Evolutionary conservation across 2,113 vertebrate species (phyloP).

Genomic region (Thamnophis sirtalis): DNA sequence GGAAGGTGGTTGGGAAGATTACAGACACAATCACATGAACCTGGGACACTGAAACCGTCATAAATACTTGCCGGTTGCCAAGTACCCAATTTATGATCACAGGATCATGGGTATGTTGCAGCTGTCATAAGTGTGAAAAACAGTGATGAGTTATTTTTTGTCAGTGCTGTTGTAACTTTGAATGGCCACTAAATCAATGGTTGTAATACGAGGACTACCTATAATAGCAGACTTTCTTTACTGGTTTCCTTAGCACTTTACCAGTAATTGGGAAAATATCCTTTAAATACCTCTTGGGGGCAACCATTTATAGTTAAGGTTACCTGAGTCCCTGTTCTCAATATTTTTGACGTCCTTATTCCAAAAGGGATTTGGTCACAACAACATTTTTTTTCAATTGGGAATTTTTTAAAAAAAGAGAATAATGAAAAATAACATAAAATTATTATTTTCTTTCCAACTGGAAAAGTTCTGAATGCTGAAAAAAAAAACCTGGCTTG

Average conservation of each 20-base stretch:
- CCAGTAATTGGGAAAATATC: not conserved
- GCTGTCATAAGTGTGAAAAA: too few species aligned
- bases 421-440: not conserved
- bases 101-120: too few species aligned
- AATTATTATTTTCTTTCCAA: not conserved
- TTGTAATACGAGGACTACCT: too few species aligned
- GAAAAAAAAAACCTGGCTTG: not conserved
- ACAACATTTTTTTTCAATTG: not conserved
- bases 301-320: not conserved
- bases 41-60: too few species aligned
- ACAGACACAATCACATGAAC: too few species aligned
- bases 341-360: not conserved
- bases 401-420: not conserved
- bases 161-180: too few species aligned
- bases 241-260: not conserved
- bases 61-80: too few species aligned
- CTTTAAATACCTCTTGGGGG: not conserved
- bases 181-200: too few species aligned
- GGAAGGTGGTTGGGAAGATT: too few species aligned
- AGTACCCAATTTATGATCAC: too few species aligned
- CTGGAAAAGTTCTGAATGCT: not conserved
- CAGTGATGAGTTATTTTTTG: too few species aligned
- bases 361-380: not conserved
- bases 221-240: not conserved
- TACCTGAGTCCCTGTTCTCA: not conserved